phyloP scores from a whole-genome alignment of 2,113 vertebrate species.

The Oreotrochilus melanogaster region DNA sequence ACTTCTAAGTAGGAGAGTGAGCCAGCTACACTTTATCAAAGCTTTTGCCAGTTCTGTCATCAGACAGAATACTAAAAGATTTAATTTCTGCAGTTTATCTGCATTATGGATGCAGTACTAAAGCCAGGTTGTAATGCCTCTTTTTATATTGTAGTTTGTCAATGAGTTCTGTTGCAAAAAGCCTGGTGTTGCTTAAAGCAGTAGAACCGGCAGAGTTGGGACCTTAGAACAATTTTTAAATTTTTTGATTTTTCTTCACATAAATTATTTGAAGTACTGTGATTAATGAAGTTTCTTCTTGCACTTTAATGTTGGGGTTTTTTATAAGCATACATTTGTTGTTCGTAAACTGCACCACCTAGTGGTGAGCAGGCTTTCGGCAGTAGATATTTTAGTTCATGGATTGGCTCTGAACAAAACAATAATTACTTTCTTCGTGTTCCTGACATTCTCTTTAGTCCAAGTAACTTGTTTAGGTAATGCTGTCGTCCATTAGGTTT shows the following conservation, averaged over 20 bases:
- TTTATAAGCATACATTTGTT: background rate
- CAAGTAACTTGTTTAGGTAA: background rate
- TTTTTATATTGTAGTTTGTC: background rate
- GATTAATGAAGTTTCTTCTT: background rate
- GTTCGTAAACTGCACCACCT: constrained; percentile 38
- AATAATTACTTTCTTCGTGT: background rate
- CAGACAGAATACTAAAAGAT: background rate
- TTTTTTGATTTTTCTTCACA: background rate
- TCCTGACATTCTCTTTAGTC: background rate
- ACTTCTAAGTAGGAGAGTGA: background rate
- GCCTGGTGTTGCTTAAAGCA: background rate
- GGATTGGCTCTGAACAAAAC: background rate
- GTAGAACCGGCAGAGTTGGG: background rate
- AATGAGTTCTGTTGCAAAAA: background rate
- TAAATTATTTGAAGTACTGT: background rate
- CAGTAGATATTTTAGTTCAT: background rate
- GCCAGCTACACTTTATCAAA: background rate
- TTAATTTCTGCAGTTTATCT: background rate
- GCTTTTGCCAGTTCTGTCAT: background rate
- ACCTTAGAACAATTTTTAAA: background rate
- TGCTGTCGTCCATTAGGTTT: background rate
- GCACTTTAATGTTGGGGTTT: background rate
- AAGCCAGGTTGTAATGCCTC: background rate
- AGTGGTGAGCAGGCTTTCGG: background rate
- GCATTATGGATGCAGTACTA: background rate